Base-by-base conservation (phyloP, 2,888 invertebrate genomes). In the Onchidella celtica region DNA sequence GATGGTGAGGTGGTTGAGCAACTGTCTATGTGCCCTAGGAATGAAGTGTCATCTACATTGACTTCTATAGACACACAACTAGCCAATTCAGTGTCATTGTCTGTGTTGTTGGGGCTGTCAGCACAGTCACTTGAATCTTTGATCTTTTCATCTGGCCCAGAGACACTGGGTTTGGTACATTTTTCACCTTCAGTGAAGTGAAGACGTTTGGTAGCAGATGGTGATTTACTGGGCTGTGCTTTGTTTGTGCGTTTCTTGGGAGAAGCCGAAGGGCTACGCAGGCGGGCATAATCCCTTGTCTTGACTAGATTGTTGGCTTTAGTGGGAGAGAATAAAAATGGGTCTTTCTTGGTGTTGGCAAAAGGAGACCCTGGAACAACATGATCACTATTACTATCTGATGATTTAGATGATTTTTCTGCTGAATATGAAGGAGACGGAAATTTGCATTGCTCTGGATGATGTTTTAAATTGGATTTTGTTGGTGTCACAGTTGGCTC, bases 261-360 rank as follows among this genome's bases (percentile, higher is more conserved):
- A 9, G 81, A 81, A 3, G 65, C 38, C 24, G 81, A 66, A 2
- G 81, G 81, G 47, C 68, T 75, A 55, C 57, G 32, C 0, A 81
- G 75, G 4, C 81, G 6, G 3, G 69, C 32, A 65, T 79, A 79
- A 38, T 79, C 79, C 36, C 73, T 69, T 21, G 72, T 55, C 73
- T 73, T 79, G 1, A 69, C 59, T 3, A 81, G 75, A 59, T 75
- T 75, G 14, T 29, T 81, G 3, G 59, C 11, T 61, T 81, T 81
- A 29, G 59, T 24, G 21, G 68, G 75, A n/a, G 81, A 75, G 29
- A 79, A 61, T 17, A 68, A 36, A 36, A 11, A 40, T 6, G 21
- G 2, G 14, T 72, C 72, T 63, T 32, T 79, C 24, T 17, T 59
- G 3, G 47, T 0, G 72, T 24, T 61, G 27, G 29, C 27, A 27